Evolutionary conservation across 2,113 vertebrate species (phyloP), one percentile per base, ranked within the genome.

Genomic region (Apodemus sylvaticus): DNA sequence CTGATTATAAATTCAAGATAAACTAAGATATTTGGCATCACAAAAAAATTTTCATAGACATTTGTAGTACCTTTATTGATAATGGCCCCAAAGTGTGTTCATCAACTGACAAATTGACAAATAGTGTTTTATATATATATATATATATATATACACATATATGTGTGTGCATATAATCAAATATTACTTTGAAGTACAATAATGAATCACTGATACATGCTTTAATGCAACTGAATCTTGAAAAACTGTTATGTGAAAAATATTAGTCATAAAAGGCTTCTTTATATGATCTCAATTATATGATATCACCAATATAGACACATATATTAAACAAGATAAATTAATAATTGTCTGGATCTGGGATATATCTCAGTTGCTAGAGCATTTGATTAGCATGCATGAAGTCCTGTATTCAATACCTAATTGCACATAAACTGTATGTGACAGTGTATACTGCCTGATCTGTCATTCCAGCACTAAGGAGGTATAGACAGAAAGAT

Each of bases 191-290:
- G 6, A 20, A 89, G 93, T 60, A 74, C 73, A 94, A 88, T 88
- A 90, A 94, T 94, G 64, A 96, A 73, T 31, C 70, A n/a, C 11
- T 64, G 29, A 89, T 77, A 92, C 9, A 60, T 78, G 39, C 19
- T 77, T 66, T 62, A 77, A 76, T 29, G 51, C 14, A 93, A 53
- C 55, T 86, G 42, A 94, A 96, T 4, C 17, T 74, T 88, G 29
- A 85, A 90, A 95, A 86, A 58, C 74, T 92, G 89, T 87, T 42
- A 48, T 36, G 36, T 79, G 39, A 95, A 94, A 48, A 68, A 95
- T 89, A 31, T 58, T 5, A 81, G 10, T 86, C 45, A 81, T 20
- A 86, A 91, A 97, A 86, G 39, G 48, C 36, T 36, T 62, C 36
- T 86, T 19, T 82, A 14, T 77, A 62, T 55, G 51, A 71, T 7